phyloP scores from a whole-genome alignment of 2,888 invertebrate genomes.

The Parelbella ahira region DNA sequence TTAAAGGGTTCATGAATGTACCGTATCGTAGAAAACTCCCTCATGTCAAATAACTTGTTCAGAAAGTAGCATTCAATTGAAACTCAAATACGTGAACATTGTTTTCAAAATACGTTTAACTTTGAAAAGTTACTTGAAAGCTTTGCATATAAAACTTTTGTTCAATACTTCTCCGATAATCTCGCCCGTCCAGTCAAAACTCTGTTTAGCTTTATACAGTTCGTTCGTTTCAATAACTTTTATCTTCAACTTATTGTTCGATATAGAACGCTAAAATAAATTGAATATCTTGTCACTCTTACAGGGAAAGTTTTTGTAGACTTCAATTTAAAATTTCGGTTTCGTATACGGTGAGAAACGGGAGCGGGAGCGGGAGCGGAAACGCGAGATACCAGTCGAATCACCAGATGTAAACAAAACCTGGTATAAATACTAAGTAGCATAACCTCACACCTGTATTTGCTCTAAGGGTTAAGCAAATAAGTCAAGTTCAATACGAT shows the following conservation, averaged over 20 bases:
- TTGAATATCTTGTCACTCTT: slow-evolving; percentile 12
- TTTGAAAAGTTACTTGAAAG: slow-evolving; percentile 11
- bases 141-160: slow-evolving; percentile 11
- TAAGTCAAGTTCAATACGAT: too few relatives aligned
- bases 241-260: slow-evolving; percentile 12
- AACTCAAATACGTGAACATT: slow-evolving; percentile 10
- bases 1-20: not conserved
- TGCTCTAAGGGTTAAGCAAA: too few relatives aligned
- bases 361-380: not conserved
- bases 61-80: slow-evolving; percentile 6
- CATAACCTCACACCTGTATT: too few relatives aligned
- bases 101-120: slow-evolving; percentile 18
- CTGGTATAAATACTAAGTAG: too few relatives aligned
- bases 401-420: too few relatives aligned
- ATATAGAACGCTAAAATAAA: slow-evolving; percentile 6
- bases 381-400: too few relatives aligned
- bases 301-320: slow-evolving; percentile 4
- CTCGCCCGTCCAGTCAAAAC: slow-evolving; percentile 15
- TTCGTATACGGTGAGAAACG: too few relatives aligned
- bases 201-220: too few relatives aligned
- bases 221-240: slow-evolving; percentile 17
- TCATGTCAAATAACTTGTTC: not conserved
- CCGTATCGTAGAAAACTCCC: not conserved
- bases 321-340: too few relatives aligned
- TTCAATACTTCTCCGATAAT: slow-evolving; percentile 12